Evolutionary conservation across 2,797 vertebrate genomes (phyloP).

Genomic region (Sebastiscus tertius): DNA sequence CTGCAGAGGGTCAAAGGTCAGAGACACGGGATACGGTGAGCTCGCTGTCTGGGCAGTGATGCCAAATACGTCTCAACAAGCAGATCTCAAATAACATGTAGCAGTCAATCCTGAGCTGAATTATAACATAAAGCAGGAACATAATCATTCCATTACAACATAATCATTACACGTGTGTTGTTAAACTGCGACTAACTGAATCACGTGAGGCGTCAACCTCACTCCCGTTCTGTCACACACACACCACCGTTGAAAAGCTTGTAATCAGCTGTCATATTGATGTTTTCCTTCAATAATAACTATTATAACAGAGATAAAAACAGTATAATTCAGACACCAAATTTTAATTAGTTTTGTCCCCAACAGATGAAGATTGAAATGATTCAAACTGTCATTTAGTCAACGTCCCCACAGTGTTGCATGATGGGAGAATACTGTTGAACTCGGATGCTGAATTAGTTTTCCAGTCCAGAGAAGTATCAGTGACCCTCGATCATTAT

Average conservation of each 20-base stretch:
- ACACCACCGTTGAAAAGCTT: not conserved
- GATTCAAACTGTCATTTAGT: too few species aligned
- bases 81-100: not conserved
- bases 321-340: too few species aligned
- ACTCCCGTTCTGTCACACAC: not conserved
- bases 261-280: not conserved
- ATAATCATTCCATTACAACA: too few species aligned
- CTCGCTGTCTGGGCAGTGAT: not conserved
- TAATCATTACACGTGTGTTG: not conserved
- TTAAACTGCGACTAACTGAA: conserved; percentile 28
- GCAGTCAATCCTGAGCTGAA: not conserved
- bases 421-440: too few species aligned
- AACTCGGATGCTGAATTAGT: too few species aligned
- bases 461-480: too few species aligned
- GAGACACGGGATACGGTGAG: not conserved
- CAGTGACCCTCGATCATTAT: too few species aligned
- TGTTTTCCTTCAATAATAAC: not conserved
- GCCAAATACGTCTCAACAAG: not conserved
- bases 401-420: too few species aligned
- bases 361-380: too few species aligned
- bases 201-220: not conserved
- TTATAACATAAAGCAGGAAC: not conserved
- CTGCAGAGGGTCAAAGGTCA: conserved; percentile 69
- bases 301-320: not conserved
- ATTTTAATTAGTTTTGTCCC: too few species aligned